Evolutionary conservation across 2,113 vertebrate species (phyloP), one percentile per base, ranked within the genome.

Genomic region (Falco punctatus): DNA sequence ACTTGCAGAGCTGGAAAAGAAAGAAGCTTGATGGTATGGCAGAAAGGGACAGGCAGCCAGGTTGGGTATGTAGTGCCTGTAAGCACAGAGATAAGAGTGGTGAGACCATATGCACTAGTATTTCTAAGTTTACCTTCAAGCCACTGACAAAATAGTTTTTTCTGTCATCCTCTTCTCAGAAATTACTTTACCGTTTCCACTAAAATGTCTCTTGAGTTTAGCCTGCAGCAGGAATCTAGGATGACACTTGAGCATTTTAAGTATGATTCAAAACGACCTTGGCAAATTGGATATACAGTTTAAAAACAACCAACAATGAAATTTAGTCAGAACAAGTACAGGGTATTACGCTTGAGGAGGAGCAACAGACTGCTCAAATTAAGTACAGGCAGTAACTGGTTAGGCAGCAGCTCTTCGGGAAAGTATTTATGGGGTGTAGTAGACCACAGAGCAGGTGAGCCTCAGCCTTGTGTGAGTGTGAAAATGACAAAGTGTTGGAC

Each of bases 361-460:
- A 73, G 32, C 38, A 75, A 48, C 20, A 57, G 27, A 20, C 51
- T 65, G 57, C 21, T 59, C 28, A 59, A 15, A 27, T 42, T 40
- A 71, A 32, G 28, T 42, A 30, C 6, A 13, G 51, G 5, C 23
- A 48, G 12, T 70, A 81, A 46, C 15, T 40, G 24, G 17, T 58
- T 40, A 70, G 62, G 38, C 21, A 44, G 28, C 42, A 75, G 49
- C 13, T n/a, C 28, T 64, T 74, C 40, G 57, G 28, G 59, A 67
- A 79, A 20, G 33, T 10, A 32, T 6, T 40, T 70, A 58, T 7
- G 22, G 30, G 9, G 6, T 54, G 6, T 30, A 48, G 64, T 26
- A 23, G 24, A 46, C 24, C 49, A 9, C 15, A 33, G 15, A 55
- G 11, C 0, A 0, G 6, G 20, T 64, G 13, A 58, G 8, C 5